These are phyloP conservation scores for Halcyon leucocephala DNA, from an alignment of 2,797 vertebrate species.

Conservation along the genomic window DNA sequence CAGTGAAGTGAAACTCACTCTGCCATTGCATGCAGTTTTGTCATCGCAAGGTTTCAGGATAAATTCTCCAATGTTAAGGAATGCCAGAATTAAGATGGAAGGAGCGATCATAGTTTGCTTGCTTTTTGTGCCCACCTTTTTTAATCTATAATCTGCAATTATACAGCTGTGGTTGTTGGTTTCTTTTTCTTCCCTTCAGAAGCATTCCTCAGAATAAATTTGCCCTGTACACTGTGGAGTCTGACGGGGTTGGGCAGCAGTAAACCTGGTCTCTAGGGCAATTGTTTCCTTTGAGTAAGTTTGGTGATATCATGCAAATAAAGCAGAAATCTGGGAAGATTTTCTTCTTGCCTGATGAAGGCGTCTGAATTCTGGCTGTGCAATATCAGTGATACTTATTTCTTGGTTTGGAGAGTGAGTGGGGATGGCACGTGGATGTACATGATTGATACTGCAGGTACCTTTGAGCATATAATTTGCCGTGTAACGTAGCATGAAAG, in stretches of 20 bases:
- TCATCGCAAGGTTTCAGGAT: neutral
- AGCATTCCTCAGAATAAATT: neutral
- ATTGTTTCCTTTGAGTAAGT: neutral
- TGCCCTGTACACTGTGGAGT: neutral
- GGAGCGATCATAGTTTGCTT: neutral
- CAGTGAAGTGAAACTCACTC: neutral
- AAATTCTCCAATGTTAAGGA: neutral
- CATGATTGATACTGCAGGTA: neutral
- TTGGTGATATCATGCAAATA: neutral
- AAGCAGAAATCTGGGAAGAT: neutral
- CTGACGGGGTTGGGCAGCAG: neutral
- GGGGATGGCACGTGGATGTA: neutral
- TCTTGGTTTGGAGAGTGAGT: neutral
- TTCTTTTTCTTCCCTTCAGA: neutral
- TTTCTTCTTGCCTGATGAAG: neutral
- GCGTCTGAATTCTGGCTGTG: neutral
- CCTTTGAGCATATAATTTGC: neutral
- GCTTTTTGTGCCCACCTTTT: neutral
- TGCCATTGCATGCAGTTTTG: neutral
- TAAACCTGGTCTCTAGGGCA: neutral
- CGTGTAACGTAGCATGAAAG: neutral
- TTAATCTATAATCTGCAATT: neutral
- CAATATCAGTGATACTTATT: neutral
- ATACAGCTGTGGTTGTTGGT: neutral
- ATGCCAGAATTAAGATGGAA: neutral